Percentiles rank a stretch among this genome's conserved stretches.
Evolutionary conservation across 2,113 vertebrate genomes (phyloP).

Genomic region (Cryptotis parvus): DNA sequence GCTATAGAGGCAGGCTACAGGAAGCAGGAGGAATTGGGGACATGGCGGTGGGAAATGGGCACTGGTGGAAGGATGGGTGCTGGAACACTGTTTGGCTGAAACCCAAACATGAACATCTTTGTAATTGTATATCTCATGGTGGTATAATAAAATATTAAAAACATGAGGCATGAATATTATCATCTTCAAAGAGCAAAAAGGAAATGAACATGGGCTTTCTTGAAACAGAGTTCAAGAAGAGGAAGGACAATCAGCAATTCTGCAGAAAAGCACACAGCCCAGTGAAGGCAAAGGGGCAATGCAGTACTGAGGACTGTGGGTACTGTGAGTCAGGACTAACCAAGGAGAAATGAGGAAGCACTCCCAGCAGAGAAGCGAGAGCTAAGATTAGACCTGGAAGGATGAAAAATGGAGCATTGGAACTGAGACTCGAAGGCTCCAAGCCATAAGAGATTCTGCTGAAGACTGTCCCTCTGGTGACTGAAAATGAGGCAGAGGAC

Average conservation of each 20-base stretch:
- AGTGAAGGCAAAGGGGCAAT: neutral
- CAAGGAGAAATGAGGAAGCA: neutral
- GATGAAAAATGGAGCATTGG: neutral
- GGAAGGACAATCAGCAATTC: neutral
- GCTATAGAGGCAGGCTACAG: too few species aligned
- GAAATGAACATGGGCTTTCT: neutral
- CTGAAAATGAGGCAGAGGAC: neutral
- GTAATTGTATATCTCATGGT: too few species aligned
- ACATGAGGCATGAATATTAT: neutral
- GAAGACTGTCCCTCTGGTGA: neutral
- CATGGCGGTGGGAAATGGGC: too few species aligned
- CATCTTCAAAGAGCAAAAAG: slow-evolving; percentile 22
- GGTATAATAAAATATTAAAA: too few species aligned
- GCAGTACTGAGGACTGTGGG: too few species aligned
- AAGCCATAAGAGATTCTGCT: neutral
- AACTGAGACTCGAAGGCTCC: neutral
- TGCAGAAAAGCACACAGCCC: slow-evolving; percentile 36
- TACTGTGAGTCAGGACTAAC: neutral
- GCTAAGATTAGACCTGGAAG: neutral
- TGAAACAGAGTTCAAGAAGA: neutral
- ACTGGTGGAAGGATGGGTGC: too few species aligned
- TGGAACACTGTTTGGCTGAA: too few species aligned
- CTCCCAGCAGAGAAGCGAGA: neutral
- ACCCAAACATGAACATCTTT: too few species aligned
- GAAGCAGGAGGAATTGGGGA: too few species aligned